Evolutionary conservation across 2,888 invertebrate genomes (phyloP), one percentile per base, ranked within the genome.

Genomic region (Drosophila phalerata): DNA sequence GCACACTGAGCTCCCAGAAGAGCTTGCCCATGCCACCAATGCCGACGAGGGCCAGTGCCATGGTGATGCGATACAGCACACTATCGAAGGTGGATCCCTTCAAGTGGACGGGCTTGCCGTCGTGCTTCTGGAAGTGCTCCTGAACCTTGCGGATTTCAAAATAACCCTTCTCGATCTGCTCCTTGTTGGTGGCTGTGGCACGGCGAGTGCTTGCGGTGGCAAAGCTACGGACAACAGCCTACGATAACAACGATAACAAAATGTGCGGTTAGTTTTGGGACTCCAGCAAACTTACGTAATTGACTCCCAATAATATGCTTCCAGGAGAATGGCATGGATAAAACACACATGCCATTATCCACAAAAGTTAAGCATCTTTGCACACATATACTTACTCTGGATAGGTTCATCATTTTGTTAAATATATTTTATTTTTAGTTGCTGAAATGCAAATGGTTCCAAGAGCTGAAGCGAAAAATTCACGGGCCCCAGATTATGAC

Each of bases 41-140:
- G 19, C 93, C 93, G 40, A 92, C 86, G 25, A 91, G 62, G 28
- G 91, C 89, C 0, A 93, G 77, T 0, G 88, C 90, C 58, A 92
- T 67, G n/a, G 94, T 94, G 6, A 91, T 8, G 42, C 92, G 91
- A 80, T 92, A 94, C 4, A 94, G 79, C 2, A 94, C 65, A 73
- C 89, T 93, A 79, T 94, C 94, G 5, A 86, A 52, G 1, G 91
- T 52, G 15, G 94, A 94, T 4, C 92, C 93, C 88, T 94, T 94
- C 25, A 94, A 84, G 85, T 93, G 93, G 6, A 94, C 92, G 10
- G 94, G 94, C 60, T 92, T 90, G 48, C 93, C 94, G 85, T 94
- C 94, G 32, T 90, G 88, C 70, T 92, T 91, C 79, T 93, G 93
- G 84, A 92, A 93, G 45, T 89, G 87, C 40, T 91, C 90, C 79